A percentile compares a stretch with the other conserved stretches of the same genome.
Conservation (phyloP, 2,888 invertebrate genomes). For the Zygogramma bicolorata region DNA sequence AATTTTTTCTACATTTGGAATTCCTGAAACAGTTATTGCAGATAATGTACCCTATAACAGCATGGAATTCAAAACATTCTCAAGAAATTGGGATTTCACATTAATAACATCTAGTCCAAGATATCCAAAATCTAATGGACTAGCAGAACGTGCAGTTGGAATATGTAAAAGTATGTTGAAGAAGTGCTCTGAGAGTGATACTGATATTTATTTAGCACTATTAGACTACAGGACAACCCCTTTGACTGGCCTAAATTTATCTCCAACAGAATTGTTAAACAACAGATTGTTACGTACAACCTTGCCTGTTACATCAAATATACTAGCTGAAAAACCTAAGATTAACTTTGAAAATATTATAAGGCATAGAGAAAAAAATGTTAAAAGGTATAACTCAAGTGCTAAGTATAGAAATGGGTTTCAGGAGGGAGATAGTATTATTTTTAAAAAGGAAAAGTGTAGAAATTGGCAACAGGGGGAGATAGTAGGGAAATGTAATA, state of each 20-base stretch:
- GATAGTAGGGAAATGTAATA: constrained; percentile 20
- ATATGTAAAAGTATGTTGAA: constrained; percentile 39
- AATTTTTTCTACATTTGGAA: constrained; percentile 40
- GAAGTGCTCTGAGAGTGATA: constrained; percentile 23
- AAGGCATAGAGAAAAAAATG: not conserved
- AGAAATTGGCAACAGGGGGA: constrained; percentile 27
- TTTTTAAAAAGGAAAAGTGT: constrained; percentile 24
- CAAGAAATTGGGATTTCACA: constrained; percentile 35
- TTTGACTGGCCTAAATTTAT: constrained; percentile 27
- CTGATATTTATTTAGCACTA: constrained; percentile 30
- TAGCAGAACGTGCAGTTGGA: constrained; percentile 43
- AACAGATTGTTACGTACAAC: constrained; percentile 15
- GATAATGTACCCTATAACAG: constrained; percentile 47
- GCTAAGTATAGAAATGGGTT: not conserved
- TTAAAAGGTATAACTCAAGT: not conserved
- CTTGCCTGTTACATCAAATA: constrained; percentile 16
- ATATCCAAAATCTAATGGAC: constrained; percentile 40
- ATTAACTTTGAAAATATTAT: not conserved
- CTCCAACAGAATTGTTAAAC: constrained; percentile 31
- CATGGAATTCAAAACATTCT: constrained; percentile 38
- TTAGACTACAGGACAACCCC: constrained; percentile 36
- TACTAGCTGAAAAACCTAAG: not conserved
- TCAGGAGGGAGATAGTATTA: constrained; percentile 25
- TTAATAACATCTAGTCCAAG: constrained; percentile 35
- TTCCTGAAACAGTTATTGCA: constrained; percentile 35